Conservation (phyloP, 2,797 vertebrate species). For the Craterocephalus amniculus region DNA sequence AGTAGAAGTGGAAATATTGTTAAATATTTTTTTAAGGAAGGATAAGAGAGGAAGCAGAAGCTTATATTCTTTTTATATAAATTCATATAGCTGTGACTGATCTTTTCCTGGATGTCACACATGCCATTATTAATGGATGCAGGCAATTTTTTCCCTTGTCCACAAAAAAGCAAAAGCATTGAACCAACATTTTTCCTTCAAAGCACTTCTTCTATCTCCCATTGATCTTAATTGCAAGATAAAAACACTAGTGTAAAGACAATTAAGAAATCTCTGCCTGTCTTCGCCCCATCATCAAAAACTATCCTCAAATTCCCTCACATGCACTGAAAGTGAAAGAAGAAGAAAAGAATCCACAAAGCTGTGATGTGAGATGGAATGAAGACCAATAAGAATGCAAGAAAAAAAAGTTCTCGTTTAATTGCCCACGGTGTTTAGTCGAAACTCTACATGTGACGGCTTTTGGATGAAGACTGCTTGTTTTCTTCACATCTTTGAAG, state of each 20-base stretch:
- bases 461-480: constrained; percentile 27
- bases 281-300: background rate
- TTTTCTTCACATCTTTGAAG: constrained; percentile 64
- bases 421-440: constrained; percentile 16
- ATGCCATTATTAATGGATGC: constrained; percentile 14
- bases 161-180: background rate
- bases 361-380: constrained; percentile 10
- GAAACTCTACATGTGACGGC: constrained; percentile 23
- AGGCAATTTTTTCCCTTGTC: background rate
- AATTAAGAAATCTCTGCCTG: background rate
- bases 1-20: constrained; percentile 14
- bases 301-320: constrained; percentile 16
- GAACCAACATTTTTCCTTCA: background rate
- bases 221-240: constrained; percentile 11
- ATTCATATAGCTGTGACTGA: constrained; percentile 20
- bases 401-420: constrained; percentile 14
- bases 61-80: background rate
- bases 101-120: constrained; percentile 12
- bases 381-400: constrained; percentile 23
- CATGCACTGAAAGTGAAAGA: background rate
- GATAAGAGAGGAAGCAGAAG: constrained; percentile 11
- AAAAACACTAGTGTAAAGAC: background rate
- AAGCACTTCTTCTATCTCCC: background rate
- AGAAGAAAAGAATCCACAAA: constrained; percentile 12
- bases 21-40: constrained; percentile 11